Conservation (phyloP, 2,888 invertebrate genomes). For the Drosophila siamana region DNA sequence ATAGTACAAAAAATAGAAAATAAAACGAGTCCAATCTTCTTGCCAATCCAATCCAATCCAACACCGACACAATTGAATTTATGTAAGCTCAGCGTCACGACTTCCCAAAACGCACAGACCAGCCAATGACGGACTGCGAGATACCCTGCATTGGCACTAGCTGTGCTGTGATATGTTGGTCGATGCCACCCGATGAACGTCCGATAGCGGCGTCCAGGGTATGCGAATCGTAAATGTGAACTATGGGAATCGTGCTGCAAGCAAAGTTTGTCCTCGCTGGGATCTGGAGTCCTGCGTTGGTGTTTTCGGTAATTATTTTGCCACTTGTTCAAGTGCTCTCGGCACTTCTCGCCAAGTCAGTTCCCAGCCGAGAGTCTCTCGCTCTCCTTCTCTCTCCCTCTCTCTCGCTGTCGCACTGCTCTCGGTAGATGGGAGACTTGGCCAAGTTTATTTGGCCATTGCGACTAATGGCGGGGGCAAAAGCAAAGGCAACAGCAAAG, state of each 20-base stretch:
- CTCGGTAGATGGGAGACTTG: too few species aligned
- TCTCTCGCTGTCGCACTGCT: neutral
- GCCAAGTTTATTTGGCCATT: slow-evolving; percentile 58
- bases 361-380: too few species aligned
- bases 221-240: slow-evolving; percentile 19
- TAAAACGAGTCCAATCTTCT: slow-evolving; percentile 33
- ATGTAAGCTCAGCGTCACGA: slow-evolving; percentile 43
- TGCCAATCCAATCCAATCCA: slow-evolving; percentile 37
- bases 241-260: slow-evolving; percentile 21
- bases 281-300: slow-evolving; percentile 28
- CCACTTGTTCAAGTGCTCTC: slow-evolving; percentile 66
- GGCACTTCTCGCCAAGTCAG: too few species aligned
- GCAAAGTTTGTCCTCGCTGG: slow-evolving; percentile 24
- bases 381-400: too few species aligned
- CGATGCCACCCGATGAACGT: neutral
- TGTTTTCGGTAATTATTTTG: slow-evolving; percentile 72
- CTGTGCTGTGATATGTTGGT: neutral
- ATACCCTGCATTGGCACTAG: slow-evolving; percentile 19
- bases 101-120: slow-evolving; percentile 10
- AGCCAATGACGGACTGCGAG: neutral
- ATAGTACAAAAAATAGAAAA: slow-evolving; percentile 13
- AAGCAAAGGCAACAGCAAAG: too few species aligned
- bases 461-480: slow-evolving; percentile 36
- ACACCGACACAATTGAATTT: slow-evolving; percentile 66
- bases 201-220: too few species aligned